phyloP scores from a whole-genome alignment of 2,888 invertebrate species.

The Morpho helenor region DNA sequence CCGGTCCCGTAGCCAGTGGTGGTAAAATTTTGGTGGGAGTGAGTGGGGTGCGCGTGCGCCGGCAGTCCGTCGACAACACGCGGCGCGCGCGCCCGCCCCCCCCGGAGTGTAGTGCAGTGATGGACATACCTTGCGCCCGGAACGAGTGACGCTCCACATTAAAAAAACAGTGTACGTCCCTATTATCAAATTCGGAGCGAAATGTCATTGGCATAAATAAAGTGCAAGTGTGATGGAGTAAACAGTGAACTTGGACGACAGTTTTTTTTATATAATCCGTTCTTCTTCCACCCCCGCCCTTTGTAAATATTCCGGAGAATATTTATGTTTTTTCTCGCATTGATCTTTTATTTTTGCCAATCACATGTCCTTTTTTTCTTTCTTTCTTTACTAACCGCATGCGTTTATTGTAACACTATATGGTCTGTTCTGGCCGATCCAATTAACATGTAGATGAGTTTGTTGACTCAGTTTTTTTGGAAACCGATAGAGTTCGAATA shows the following conservation, averaged over 20 bases:
- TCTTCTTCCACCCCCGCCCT: slow-evolving; percentile 42
- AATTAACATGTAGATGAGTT: too few species aligned
- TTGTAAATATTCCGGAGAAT: slow-evolving; percentile 64
- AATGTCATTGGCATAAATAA: slow-evolving; percentile 76
- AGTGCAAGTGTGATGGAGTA: slow-evolving; percentile 62
- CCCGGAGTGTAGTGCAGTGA: slow-evolving; percentile 48
- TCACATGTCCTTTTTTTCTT: slow-evolving; percentile 64
- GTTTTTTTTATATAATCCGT: slow-evolving; percentile 38
- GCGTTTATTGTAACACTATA: slow-evolving; percentile 25
- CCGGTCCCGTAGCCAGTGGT: slow-evolving; percentile 53
- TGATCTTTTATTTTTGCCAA: slow-evolving; percentile 70
- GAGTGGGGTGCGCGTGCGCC: slow-evolving; percentile 76
- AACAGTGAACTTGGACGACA: slow-evolving; percentile 64
- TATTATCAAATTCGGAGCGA: slow-evolving; percentile 35
- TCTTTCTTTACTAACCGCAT: slow-evolving; percentile 60
- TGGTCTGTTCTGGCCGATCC: neutral
- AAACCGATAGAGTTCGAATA: too few species aligned
- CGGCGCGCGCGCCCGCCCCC: slow-evolving; percentile 63
- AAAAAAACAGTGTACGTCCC: slow-evolving; percentile 58
- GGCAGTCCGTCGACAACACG: slow-evolving; percentile 61
- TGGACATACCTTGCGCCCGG: slow-evolving; percentile 32
- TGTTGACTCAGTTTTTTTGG: too few species aligned
- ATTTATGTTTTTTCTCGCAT: slow-evolving; percentile 43
- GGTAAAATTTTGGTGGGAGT: slow-evolving; percentile 76
- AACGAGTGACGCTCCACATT: slow-evolving; percentile 21